phyloP scores from a whole-genome alignment of 1,140 invertebrate species.

The Xylocopa sonorina region DNA sequence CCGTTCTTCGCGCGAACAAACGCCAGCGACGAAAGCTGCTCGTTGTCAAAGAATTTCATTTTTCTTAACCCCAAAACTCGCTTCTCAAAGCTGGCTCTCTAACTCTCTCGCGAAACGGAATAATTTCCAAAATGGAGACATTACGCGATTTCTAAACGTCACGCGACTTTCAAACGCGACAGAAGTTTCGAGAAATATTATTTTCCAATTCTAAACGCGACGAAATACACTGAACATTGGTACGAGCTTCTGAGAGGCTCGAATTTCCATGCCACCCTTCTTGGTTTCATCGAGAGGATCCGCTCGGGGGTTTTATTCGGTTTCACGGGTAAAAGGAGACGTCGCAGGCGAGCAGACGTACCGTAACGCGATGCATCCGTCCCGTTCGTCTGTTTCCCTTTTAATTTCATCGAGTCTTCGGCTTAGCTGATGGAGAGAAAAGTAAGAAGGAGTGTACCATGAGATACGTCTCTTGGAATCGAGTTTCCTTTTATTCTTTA shows the following conservation, averaged over 20 bases:
- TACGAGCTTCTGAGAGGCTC: neutral
- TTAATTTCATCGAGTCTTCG: slow-evolving; percentile 10
- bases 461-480: too few species aligned
- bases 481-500: too few species aligned
- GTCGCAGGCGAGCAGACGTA: slow-evolving; percentile 1
- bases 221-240: neutral
- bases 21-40: neutral
- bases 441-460: neutral
- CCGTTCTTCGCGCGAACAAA: neutral
- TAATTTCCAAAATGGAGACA: too few species aligned
- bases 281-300: slow-evolving; percentile 12
- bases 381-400: neutral
- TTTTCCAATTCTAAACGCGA: neutral
- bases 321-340: neutral
- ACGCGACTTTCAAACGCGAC: neutral
- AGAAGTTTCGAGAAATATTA: neutral
- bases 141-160: too few species aligned
- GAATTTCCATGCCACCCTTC: neutral
- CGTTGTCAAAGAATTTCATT: neutral
- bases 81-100: too few species aligned
- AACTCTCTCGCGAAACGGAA: too few species aligned
- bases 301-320: neutral
- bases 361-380: neutral
- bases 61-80: too few species aligned
- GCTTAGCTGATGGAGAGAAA: neutral